Conservation (phyloP, 2,797 vertebrate genomes). For the Psittacula echo region DNA sequence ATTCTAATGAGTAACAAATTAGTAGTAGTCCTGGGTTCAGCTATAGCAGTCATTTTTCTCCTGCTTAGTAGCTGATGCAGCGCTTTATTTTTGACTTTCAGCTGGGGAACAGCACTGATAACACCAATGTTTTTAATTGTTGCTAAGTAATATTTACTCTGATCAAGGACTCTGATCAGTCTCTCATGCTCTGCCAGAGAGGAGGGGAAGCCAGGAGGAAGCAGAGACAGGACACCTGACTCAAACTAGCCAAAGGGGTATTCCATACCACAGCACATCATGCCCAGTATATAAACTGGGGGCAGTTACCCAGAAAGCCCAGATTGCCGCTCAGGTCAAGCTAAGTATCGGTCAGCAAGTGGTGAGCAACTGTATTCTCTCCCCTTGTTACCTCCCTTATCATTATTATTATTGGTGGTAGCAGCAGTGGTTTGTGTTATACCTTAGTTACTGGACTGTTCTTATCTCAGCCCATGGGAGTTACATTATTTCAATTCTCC, state of each 20-base stretch:
- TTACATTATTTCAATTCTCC: background rate
- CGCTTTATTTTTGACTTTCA: background rate
- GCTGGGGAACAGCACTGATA: background rate
- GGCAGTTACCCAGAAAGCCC: background rate
- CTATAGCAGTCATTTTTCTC: background rate
- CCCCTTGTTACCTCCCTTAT: background rate
- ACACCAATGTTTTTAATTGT: background rate
- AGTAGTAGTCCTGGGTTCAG: background rate
- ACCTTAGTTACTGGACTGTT: background rate
- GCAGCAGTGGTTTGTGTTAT: background rate
- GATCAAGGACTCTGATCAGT: background rate
- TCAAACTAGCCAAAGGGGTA: too few species aligned
- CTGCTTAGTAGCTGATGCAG: background rate
- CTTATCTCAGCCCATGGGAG: background rate
- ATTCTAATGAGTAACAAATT: background rate
- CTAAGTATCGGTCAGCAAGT: background rate
- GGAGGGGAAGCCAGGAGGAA: background rate
- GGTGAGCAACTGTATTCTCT: background rate
- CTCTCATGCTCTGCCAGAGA: background rate
- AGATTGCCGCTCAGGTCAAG: accelerated
- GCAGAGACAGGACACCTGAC: background rate
- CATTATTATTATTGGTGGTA: background rate
- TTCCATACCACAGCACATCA: background rate
- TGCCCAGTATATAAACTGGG: background rate
- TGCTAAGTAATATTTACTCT: background rate